Evolutionary conservation across 2,113 vertebrate species (phyloP), one percentile per base, ranked within the genome.

Genomic region (Bubo bubo): DNA sequence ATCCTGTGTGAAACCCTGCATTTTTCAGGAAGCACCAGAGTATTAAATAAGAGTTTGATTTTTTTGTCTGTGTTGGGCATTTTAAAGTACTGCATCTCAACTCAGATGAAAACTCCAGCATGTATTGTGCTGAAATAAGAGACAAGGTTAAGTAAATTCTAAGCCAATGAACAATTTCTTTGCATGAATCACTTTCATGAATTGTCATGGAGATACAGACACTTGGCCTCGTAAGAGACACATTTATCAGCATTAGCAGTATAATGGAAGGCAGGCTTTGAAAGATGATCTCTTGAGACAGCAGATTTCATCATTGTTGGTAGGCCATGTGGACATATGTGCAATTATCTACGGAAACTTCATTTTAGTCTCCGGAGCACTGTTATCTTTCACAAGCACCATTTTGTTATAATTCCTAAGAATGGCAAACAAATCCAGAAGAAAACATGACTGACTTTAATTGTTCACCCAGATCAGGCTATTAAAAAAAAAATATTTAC

Each of bases 151-250:
- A 97, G 88, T 34, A 81, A 95, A 92, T 95, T 79, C 93, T 92
- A 95, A 97, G 41, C 80, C 22, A 2, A 73, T 75, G 90, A 92
- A 86, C 64, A 81, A 85, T 88, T 96, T 94, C 92, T 75, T 77
- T 80, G 71, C 74, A 75, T 95, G 92, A 96, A 93, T 97, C 85
- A 55, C 94, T 96, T 95, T 84, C 81, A 62, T 83, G 96, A 96
- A 96, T 86, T 96, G 84, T 89, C 89, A 96, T 88, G 24, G 91
- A 96, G 68, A 96, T 89, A 30, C 66, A 86, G 86, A 64, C 79
- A 81, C 55, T 92, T 66, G 84, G 92, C 76, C 82, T 79, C 7
- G 24, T 70, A 90, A 91, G 82, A 82, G 86, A 74, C 82, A 72
- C 81, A 86, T 83, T 92, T 82, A 62, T 88, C 67, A 72, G 86